A percentile compares a stretch with the other conserved stretches of the same genome.
These are phyloP conservation scores for Allobates femoralis DNA, from an alignment of 2,797 vertebrate species.

Conservation along the genomic window DNA sequence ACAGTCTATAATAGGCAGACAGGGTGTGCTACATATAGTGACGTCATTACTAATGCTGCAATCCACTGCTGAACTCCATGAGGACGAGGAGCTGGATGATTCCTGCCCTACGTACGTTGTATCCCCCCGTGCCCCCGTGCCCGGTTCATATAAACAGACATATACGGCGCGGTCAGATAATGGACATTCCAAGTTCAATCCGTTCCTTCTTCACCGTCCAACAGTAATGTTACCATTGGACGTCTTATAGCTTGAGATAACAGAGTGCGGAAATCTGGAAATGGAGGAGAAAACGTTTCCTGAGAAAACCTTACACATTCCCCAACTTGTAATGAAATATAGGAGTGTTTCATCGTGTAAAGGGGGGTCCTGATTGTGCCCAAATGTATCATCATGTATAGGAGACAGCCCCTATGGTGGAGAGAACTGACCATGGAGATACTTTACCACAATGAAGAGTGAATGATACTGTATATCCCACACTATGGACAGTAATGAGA, in stretches of 20 bases:
- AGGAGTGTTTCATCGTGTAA: neutral
- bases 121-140: neutral
- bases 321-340: neutral
- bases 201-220: slow-evolving; percentile 20
- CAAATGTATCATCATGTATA: no score
- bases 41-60: neutral
- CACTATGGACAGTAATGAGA: neutral
- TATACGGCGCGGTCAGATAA: neutral
- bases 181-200: neutral
- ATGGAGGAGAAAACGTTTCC: neutral
- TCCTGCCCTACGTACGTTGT: neutral
- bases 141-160: neutral
- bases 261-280: neutral
- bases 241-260: neutral
- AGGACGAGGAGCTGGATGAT: no score
- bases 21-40: neutral
- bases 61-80: neutral
- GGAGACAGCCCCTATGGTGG: no score
- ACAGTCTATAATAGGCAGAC: no score
- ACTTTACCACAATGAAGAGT: no score
- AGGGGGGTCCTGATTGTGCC: no score
- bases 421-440: no score
- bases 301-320: neutral
- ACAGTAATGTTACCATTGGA: slow-evolving; percentile 38
- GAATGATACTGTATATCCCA: no score